Conservation (phyloP, 2,888 invertebrate genomes). For the Scaptomyza caliginosa region DNA sequence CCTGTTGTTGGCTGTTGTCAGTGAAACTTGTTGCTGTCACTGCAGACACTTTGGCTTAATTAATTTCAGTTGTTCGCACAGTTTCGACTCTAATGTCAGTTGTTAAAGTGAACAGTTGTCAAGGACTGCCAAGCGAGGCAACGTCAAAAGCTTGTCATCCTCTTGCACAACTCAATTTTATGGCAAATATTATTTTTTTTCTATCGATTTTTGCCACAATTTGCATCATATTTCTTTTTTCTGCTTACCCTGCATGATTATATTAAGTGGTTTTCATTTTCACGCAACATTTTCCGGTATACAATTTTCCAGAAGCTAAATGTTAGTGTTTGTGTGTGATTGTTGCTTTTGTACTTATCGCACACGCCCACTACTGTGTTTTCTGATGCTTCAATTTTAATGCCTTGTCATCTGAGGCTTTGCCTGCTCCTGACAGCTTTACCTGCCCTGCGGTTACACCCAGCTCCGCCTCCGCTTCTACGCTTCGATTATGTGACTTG, state of each 20-base stretch:
- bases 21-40: slow-evolving; percentile 51
- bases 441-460: slow-evolving; percentile 43
- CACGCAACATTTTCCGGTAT: slow-evolving; percentile 18
- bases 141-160: background rate
- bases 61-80: slow-evolving; percentile 57
- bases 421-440: slow-evolving; percentile 43
- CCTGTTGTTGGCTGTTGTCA: slow-evolving; percentile 16
- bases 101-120: background rate
- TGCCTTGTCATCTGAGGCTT: slow-evolving; percentile 23
- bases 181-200: slow-evolving; percentile 10
- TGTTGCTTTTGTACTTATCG: slow-evolving; percentile 30
- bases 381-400: slow-evolving; percentile 10
- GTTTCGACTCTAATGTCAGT: slow-evolving; percentile 24
- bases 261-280: slow-evolving; percentile 47
- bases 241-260: slow-evolving; percentile 37
- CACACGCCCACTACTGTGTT: slow-evolving; percentile 7
- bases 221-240: slow-evolving; percentile 1
- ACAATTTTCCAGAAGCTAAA: slow-evolving; percentile 14
- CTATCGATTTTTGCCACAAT: slow-evolving; percentile 15
- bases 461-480: background rate
- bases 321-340: slow-evolving; percentile 9
- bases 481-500: slow-evolving; percentile 13
- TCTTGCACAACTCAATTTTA: background rate
- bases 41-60: slow-evolving; percentile 61
- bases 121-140: background rate